These are phyloP conservation scores for Canis aureus DNA, from an alignment of 2,113 vertebrate species.

Conservation along the genomic window DNA sequence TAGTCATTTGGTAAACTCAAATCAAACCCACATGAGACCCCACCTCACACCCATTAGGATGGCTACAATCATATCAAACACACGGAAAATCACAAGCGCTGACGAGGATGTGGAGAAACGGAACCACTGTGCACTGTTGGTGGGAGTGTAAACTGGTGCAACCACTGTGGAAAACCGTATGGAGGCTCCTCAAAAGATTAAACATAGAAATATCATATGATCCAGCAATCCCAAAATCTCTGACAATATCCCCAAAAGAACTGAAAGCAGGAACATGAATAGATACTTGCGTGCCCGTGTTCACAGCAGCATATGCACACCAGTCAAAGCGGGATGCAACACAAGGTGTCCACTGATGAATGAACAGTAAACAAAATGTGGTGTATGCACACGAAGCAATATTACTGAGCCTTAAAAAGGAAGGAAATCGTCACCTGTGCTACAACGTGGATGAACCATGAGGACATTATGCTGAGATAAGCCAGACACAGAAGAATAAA, in stretches of 20 bases:
- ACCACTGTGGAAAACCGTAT: neutral
- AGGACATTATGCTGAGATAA: neutral
- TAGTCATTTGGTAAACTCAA: neutral
- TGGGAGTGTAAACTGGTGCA: neutral
- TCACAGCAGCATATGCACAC: neutral
- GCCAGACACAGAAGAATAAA: neutral
- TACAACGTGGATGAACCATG: neutral
- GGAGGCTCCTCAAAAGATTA: neutral
- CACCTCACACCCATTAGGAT: neutral
- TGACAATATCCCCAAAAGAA: neutral
- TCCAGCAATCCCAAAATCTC: neutral
- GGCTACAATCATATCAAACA: neutral
- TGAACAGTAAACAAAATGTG: neutral
- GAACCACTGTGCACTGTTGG: too few species aligned
- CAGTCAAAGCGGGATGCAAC: too few species aligned
- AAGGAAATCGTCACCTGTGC: neutral
- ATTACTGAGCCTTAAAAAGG: neutral
- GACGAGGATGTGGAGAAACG: too few species aligned
- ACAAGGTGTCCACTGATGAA: neutral
- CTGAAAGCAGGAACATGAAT: neutral
- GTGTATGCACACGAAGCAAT: too few species aligned
- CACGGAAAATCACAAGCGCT: neutral
- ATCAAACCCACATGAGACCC: too few species aligned
- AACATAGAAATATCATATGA: neutral
- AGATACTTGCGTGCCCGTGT: rapidly evolving